Percentiles rank a stretch among this genome's conserved stretches.
Evolutionary conservation across 2,797 vertebrate species (phyloP).

Genomic region (Rousettus madagascariensis): DNA sequence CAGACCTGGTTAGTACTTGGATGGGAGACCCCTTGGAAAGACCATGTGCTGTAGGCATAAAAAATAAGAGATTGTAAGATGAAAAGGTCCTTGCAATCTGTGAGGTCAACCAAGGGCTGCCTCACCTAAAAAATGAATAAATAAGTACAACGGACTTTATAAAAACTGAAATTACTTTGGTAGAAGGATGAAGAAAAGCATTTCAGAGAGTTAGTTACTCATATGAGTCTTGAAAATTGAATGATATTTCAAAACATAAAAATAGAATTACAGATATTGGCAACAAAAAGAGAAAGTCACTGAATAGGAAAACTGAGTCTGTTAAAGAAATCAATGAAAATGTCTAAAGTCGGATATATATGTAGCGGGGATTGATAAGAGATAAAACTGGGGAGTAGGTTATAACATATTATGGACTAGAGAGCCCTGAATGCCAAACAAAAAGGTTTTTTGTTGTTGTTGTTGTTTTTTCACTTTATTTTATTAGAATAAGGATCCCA

Average conservation of each 20-base stretch:
- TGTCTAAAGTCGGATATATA: neutral
- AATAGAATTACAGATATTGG: neutral
- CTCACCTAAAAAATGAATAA: too few species aligned
- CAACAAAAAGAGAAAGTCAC: neutral
- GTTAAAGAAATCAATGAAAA: neutral
- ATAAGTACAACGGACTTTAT: neutral
- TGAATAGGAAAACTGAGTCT: neutral
- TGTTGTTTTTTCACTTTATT: neutral
- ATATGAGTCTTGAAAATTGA: neutral
- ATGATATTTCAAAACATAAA: constrained; percentile 22
- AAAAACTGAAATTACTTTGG: neutral
- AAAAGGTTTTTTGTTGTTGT: neutral
- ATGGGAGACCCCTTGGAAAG: too few species aligned
- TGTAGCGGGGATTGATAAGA: neutral
- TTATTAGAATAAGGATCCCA: neutral
- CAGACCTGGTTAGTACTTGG: too few species aligned
- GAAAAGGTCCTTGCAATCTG: too few species aligned
- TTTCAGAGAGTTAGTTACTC: neutral
- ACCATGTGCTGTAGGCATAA: too few species aligned
- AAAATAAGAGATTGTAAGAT: too few species aligned
- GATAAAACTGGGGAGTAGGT: neutral
- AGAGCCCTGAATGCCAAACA: neutral
- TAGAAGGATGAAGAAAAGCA: neutral
- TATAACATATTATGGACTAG: neutral
- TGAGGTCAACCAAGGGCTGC: too few species aligned